Conservation (phyloP, 2,113 vertebrate genomes). For the Psephotus haematonotus region DNA sequence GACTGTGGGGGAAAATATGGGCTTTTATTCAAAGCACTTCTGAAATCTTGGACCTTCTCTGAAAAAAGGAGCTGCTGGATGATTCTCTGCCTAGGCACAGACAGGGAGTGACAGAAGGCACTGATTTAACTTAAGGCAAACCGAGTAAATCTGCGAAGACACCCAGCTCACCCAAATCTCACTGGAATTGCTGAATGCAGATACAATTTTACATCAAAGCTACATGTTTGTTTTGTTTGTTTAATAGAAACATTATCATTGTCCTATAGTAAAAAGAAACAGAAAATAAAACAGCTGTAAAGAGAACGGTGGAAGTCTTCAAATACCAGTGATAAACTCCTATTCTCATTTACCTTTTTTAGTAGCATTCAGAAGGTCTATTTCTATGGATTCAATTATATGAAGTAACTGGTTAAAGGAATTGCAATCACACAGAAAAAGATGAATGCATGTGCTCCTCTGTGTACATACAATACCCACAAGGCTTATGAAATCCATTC, state of each 20-base stretch:
- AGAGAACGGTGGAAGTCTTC: neutral
- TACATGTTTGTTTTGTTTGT: neutral
- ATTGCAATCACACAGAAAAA: neutral
- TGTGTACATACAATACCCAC: neutral
- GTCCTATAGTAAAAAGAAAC: neutral
- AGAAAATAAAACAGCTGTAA: neutral
- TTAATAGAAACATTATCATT: neutral
- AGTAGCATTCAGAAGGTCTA: neutral
- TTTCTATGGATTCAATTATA: neutral
- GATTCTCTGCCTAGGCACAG: neutral
- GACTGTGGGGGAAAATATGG: neutral
- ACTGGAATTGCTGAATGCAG: neutral
- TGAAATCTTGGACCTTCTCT: neutral
- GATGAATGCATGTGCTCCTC: neutral
- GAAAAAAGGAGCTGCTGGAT: neutral
- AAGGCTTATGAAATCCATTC: constrained; percentile 13
- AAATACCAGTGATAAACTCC: neutral
- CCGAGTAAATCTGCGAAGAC: neutral
- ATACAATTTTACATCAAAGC: neutral
- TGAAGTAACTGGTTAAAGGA: neutral
- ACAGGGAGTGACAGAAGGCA: neutral
- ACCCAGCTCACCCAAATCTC: neutral
- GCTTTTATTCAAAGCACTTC: neutral
- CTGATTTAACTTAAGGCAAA: neutral
- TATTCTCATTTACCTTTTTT: neutral